These are phyloP conservation scores for Limnothrissa miodon DNA, from an alignment of 2,113 vertebrate genomes.

Conservation along the genomic window DNA sequence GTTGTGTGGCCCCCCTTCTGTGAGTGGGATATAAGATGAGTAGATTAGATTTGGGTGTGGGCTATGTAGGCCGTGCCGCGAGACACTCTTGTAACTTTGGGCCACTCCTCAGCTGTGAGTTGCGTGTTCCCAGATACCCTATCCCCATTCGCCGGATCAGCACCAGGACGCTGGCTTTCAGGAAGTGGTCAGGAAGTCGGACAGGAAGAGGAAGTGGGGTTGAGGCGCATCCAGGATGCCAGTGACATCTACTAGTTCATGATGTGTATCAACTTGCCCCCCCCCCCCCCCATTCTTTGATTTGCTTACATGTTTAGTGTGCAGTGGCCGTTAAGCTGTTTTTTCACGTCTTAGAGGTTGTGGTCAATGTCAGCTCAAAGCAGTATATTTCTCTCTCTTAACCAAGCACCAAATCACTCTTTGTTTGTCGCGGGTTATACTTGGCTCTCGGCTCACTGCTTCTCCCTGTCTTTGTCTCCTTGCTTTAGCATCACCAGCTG, in stretches of 20 bases:
- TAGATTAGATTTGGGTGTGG: background rate
- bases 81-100: background rate
- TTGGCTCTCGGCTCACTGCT: background rate
- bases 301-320: too few species aligned
- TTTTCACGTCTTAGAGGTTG: background rate
- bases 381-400: background rate
- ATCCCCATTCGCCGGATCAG: background rate
- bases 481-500: constrained; percentile 49
- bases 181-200: constrained; percentile 8
- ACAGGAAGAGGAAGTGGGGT: constrained; percentile 13
- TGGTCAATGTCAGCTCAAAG: background rate
- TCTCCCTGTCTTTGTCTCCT: constrained; percentile 1
- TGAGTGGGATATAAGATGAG: background rate
- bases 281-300: too few species aligned
- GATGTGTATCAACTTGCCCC: too few species aligned
- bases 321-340: background rate
- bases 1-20: background rate
- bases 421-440: background rate
- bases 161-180: background rate
- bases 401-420: background rate
- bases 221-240: background rate
- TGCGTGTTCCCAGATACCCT: background rate
- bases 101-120: background rate
- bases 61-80: background rate
- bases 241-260: background rate